These are phyloP conservation scores for Lacerta viridis DNA, from an alignment of 2,797 vertebrate species.

Conservation along the genomic window DNA sequence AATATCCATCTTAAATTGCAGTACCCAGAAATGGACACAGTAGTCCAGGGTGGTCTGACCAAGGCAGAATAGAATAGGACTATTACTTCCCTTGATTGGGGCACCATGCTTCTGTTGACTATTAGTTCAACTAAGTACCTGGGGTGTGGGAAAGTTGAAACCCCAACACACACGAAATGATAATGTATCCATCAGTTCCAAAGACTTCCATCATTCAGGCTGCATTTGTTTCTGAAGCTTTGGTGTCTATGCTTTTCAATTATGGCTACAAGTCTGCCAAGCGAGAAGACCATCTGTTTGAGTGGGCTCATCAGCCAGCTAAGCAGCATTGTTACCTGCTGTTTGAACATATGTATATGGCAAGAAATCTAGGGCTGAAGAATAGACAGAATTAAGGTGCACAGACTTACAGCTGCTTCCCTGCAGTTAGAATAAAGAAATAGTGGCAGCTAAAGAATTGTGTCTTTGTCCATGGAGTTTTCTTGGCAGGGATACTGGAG, in stretches of 20 bases:
- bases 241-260: constrained; percentile 20
- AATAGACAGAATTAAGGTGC: neutral
- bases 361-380: constrained; percentile 23
- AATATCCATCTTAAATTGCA: no score
- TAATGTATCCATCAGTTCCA: neutral
- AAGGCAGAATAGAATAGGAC: no score
- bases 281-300: constrained; percentile 24
- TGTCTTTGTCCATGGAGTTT: neutral
- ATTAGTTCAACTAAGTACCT: neutral
- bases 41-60: no score
- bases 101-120: neutral
- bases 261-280: constrained; percentile 39
- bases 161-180: neutral
- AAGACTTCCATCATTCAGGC: neutral
- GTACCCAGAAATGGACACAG: no score
- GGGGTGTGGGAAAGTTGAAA: no score
- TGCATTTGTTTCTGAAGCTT: constrained; percentile 21
- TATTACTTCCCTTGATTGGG: neutral
- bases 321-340: constrained; percentile 46
- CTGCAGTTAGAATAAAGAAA: neutral
- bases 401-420: neutral
- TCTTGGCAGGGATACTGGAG: no score
- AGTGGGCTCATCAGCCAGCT: constrained; percentile 44
- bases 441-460: neutral
- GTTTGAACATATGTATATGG: constrained; percentile 14